Evolutionary conservation across 2,113 vertebrate species (phyloP), one percentile per base, ranked within the genome.

Genomic region (Ramphastos sulfuratus): DNA sequence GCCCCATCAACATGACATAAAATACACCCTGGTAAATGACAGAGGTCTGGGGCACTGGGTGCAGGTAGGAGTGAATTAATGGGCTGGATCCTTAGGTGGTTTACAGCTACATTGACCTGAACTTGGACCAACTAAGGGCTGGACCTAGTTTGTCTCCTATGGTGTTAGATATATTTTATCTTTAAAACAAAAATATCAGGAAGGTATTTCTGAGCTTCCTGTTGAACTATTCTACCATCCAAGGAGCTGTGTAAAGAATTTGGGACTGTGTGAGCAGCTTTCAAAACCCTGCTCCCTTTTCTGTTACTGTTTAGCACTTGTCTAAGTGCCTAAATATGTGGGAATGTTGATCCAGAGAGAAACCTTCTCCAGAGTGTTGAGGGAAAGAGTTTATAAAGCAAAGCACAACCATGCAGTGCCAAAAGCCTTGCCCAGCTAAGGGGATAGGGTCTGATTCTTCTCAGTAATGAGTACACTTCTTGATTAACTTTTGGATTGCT

Each of bases 271-370:
- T 89, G 42, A 13, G 25, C 74, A 59, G 48, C 72, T 94, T 83
- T 85, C 56, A 89, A 94, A 90, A 31, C 30, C 39, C 60, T 30
- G 71, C 44, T 25, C 52, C 35, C 25, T 70, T 91, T 77, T 72
- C 20, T 94, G 21, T 87, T 93, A 19, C 92, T 70, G 74, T 48
- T 87, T 94, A 94, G 93, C 82, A 82, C 73, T 94, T 91, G 61
- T 64, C 52, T 94, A 89, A 85, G 82, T 24, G 21, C 33, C 69
- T 89, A 35, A 83, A 52, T 76, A 13, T 42, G 75, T 30, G 75
- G 80, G 61, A 87, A 54, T 3, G 2, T 78, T 91, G 61, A 92
- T 81, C 75, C 82, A 88, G 85, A 69, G 84, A 91, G 44, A 83
- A 87, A 64, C 46, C 75, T 94, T 67, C 80, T 81, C 50, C 82